Base-by-base conservation (phyloP, 2,113 vertebrate species). In the Ageneiosus marmoratus region DNA sequence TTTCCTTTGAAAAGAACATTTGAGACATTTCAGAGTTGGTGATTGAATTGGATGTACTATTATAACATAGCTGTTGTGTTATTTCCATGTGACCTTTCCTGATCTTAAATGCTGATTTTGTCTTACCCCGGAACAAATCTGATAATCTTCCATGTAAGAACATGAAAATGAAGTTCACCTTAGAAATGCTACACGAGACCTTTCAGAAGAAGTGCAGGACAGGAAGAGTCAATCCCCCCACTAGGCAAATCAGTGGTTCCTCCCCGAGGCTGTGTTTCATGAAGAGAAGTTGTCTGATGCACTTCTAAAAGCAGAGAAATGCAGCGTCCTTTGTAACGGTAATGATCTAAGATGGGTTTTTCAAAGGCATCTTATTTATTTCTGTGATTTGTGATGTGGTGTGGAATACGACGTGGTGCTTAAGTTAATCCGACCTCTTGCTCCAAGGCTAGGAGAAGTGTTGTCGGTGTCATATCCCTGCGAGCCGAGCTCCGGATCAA, bases 181-280 rank as follows among this genome's bases (percentile, higher is more conserved):
- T 70, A 13, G 22, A n/a, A 48, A 27, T 48, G 24, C 69, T 27
- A n/a, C n/a, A 75, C 22, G 50, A 32, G 22, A 3, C 2, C 16
- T 29, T 6, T 48, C 24, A 18, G 34, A 83, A 70, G 48, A 80
- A 79, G 86, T 84, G 4, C 67, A 83, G 81, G 80, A 83, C 53
- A 81, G 48, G 46, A 76, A 63, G 75, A 63, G 58, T 32, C 44
- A 65, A 65, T 29, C 27, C 5, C n/a, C 27, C 55, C 5, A 8
- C 69, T 18, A 7, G 18, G 41, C 44, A 75, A 34, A 50, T 51
- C 70, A 50, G 10, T 16, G 37, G 22, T 27, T 56, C 50, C 37
- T 44, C 32, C 51, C 51, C 29, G 48, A 72, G 51, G 58, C n/a
- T 29, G 77, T 27, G 34, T 29, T 78, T 2, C 13, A 44, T 62